These are phyloP conservation scores for Tinamus guttatus DNA, from an alignment of 2,113 vertebrate species.

Conservation along the genomic window DNA sequence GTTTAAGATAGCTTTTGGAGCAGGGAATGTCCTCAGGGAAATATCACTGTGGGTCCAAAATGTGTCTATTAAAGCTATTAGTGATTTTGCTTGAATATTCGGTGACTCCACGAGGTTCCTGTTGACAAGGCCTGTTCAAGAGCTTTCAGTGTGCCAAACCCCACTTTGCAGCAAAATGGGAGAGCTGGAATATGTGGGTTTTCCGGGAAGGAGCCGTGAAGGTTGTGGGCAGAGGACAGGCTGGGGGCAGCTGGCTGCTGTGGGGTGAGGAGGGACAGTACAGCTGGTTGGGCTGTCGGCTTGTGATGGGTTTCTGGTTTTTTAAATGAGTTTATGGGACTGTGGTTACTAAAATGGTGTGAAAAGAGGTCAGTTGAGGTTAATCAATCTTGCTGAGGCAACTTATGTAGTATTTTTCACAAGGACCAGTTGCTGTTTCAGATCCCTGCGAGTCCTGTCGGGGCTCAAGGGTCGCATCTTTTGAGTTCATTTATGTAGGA, in stretches of 20 bases:
- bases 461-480: accelerated
- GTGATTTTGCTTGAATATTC: background rate
- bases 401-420: background rate
- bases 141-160: background rate
- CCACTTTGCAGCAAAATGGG: background rate
- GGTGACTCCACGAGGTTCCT: background rate
- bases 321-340: background rate
- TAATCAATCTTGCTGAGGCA: background rate
- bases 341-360: background rate
- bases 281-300: background rate
- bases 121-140: background rate
- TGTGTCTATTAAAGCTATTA: background rate
- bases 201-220: background rate
- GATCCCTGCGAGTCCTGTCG: background rate
- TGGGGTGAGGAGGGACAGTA: background rate
- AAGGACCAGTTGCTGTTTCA: accelerated
- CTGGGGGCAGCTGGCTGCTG: background rate
- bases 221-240: background rate
- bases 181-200: accelerated
- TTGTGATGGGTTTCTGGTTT: background rate
- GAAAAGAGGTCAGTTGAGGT: background rate
- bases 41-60: background rate
- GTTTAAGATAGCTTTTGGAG: background rate
- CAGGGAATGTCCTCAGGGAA: background rate
- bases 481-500: accelerated